A percentile compares a stretch with the other conserved stretches of the same genome.
Evolutionary conservation across 2,113 vertebrate genomes (phyloP).

Genomic region (Amphiprion percula): DNA sequence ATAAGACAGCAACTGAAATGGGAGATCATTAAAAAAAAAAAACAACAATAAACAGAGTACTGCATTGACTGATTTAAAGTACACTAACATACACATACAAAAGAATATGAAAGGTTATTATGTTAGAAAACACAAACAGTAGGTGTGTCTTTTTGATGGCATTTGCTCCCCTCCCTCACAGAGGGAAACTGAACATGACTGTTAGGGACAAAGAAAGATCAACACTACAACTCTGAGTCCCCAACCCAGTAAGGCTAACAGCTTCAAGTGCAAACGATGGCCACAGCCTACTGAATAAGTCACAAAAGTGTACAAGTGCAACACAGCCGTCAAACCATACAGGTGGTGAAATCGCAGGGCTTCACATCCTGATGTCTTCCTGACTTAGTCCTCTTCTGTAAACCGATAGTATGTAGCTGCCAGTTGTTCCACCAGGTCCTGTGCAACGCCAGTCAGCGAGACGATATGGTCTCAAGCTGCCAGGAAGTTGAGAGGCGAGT

Average conservation of each 20-base stretch:
- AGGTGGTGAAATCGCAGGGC: constrained; percentile 20
- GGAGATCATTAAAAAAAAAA: not conserved
- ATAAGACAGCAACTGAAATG: constrained; percentile 21
- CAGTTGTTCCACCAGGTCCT: constrained; percentile 34
- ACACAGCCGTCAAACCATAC: constrained; percentile 52
- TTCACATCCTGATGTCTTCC: constrained; percentile 1
- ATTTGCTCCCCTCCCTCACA: constrained; percentile 76
- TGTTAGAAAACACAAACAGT: constrained; percentile 6
- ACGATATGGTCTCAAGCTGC: constrained; percentile 43
- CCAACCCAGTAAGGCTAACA: constrained; percentile 54
- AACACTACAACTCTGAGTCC: constrained; percentile 44
- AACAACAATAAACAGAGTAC: not conserved
- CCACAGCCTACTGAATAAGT: constrained; percentile 46
- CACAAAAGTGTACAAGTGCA: constrained; percentile 70
- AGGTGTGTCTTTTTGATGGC: constrained; percentile 25
- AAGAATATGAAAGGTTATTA: not conserved
- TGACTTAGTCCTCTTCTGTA: constrained; percentile 6
- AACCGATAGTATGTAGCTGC: constrained; percentile 68
- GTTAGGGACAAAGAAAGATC: constrained; percentile 42
- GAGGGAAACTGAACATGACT: constrained; percentile 72
- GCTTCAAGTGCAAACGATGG: constrained; percentile 70
- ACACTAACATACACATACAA: not conserved
- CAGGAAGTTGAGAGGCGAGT: constrained; percentile 69
- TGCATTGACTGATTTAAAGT: constrained; percentile 22
- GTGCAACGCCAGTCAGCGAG: not conserved